Percentiles rank a stretch among this genome's conserved stretches.
Conservation (phyloP, 2,797 vertebrate species). For the Rhinichthys osculus region DNA sequence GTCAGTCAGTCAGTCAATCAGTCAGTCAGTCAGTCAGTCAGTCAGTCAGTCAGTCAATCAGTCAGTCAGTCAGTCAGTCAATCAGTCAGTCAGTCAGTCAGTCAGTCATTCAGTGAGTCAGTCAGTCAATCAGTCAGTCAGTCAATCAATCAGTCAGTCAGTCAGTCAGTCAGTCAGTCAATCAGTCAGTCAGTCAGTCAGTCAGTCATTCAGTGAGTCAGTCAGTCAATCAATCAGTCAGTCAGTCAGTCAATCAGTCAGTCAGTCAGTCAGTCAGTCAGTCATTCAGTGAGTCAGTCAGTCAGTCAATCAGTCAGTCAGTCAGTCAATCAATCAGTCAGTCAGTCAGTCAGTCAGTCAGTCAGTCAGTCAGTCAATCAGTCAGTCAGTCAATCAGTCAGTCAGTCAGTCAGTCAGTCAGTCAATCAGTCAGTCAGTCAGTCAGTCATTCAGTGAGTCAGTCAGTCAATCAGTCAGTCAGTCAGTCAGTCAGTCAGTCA, state of each 20-base stretch:
- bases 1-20: not conserved
- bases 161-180: no score
- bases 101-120: not conserved
- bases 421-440: not conserved
- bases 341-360: not conserved
- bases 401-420: not conserved
- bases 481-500: no score
- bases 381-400: no score
- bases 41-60: no score
- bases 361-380: no score
- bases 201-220: no score
- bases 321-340: not conserved
- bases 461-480: no score
- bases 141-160: not conserved
- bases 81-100: not conserved
- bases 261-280: no score
- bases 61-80: no score
- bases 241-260: not conserved
- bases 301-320: no score
- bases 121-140: no score
- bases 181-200: not conserved
- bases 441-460: not conserved
- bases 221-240: not conserved
- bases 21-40: not conserved
- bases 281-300: not conserved